Base-by-base conservation (phyloP, 1,140 invertebrate species). In the Panulirus ornatus region DNA sequence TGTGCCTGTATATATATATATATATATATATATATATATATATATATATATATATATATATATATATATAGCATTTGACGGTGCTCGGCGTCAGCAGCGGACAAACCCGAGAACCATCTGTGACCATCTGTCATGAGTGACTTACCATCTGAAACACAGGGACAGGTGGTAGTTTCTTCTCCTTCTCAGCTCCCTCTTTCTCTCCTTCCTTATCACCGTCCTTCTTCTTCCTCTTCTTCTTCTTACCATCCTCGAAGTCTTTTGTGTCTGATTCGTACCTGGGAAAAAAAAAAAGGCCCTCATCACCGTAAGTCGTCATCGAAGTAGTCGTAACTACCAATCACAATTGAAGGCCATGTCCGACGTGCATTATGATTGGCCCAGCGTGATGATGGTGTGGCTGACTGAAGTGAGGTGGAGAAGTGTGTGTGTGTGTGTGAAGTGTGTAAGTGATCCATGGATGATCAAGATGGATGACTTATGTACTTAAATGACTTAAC, bases 111-210 rank as follows among this genome's bases (percentile, higher is more conserved):
- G 16, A 34, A 27, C 14, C 14, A 30, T 27, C 0, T 34, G 36
- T 47, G 27, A 11, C 14, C 19, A 1, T 14, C 38, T 36, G 19
- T 51, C 2, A 38, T 8, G 27, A 58, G 1, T 3, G 1, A 73
- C 83, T 84, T 42, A 84, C 83, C 54, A 84, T 6, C 11, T 30
- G 22, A 8, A 73, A 34, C 5, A 84, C n/a, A 14, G 83, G 30
- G 2, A 84, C 83, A 0, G 83, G 83, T 0, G n/a, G 42, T 5
- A 19, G 66, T 11, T 73, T 73, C 30, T 51, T 16, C 36, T 70
- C 38, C 66, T 47, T 36, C n/a, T 84, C 44, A 22, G 71, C 40
- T 22, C 36, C 47, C 38, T 58, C 78, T 1, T 19, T 11, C 3
- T 58, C 14, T n/a, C 19, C 36, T 22, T 42, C 40, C 14, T 40